Evolutionary conservation across 2,797 vertebrate species (phyloP), one percentile per base, ranked within the genome.

Genomic region (Cossypha polioptera): DNA sequence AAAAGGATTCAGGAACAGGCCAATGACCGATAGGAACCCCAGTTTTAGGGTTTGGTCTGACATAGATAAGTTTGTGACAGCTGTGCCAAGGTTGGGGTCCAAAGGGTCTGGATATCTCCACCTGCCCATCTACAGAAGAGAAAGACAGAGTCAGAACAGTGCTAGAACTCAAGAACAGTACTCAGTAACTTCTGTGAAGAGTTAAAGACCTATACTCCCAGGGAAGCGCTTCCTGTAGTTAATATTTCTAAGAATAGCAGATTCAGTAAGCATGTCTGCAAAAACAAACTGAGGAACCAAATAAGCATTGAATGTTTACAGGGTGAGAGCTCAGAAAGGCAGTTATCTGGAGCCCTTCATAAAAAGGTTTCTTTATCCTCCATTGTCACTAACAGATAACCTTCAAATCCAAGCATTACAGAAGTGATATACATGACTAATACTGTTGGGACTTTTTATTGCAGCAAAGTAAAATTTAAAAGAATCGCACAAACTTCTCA

Each of bases 81-180:
- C 97, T 99, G 86, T 99, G 98, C 99, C 99, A 99, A 53, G 98
- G 98, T 59, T 99, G 98, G 5, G 91, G 97, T 75, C 98, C 98
- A 43, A 98, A 98, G 43, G 98, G 95, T 95, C 99, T 99, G 79
- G 98, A 75, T 53, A 94, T 73, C 95, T 99, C 99, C 53, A 97
- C 77, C 51, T 98, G 97, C 58, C 98, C 98, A 95, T 99, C 99
- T 99, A 94, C 2, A 95, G 65, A 66, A 88, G 76, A 94, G 72
- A 91, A 87, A 80, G 36, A 38, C 36, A 38, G 9, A 79, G 28
- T 67, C 67, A 65, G 57, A 68, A 86, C 1, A 61, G 13, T 8
- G 4, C 47, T 68, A 48, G 55, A 95, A 67, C 14, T 69, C 38
- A 66, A 50, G 20, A 42, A 59, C 4, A 72, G 5, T 51, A 76